Evolutionary conservation across 2,888 invertebrate genomes (phyloP).

Genomic region (Belgica antarctica): DNA sequence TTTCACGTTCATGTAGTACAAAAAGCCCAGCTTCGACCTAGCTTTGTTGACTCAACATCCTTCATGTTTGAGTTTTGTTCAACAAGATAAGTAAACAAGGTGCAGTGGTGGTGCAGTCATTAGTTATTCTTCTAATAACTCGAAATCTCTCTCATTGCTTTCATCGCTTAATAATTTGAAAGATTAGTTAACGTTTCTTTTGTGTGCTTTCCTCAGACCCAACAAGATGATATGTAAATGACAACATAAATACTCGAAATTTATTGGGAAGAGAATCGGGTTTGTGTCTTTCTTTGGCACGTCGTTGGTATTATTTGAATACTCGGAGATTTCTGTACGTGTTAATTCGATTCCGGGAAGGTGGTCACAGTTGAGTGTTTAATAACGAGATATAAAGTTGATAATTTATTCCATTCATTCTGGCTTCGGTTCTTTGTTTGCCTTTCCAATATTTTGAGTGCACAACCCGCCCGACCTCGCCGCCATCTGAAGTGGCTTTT

Average conservation of each 20-base stretch:
- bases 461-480: not conserved
- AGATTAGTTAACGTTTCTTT: not conserved
- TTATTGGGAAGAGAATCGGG: constrained; percentile 27
- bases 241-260: constrained; percentile 42
- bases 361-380: constrained; percentile 20
- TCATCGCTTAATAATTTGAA: constrained; percentile 22
- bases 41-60: not conserved
- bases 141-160: not conserved
- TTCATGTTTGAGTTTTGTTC: constrained; percentile 17
- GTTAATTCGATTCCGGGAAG: constrained; percentile 40
- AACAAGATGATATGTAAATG: constrained; percentile 44
- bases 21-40: constrained; percentile 21
- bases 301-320: not conserved
- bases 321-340: not conserved
- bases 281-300: not conserved
- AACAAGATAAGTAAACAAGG: constrained; percentile 1
- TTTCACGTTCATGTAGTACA: not conserved
- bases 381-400: constrained; percentile 29
- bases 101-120: constrained; percentile 19
- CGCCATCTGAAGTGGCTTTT: constrained; percentile 2
- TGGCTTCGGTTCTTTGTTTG: constrained; percentile 11
- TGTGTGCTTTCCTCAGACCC: constrained; percentile 12
- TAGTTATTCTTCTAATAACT: not conserved
- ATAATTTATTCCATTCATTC: constrained; percentile 32
- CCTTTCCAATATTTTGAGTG: not conserved